Evolutionary conservation across 1,140 invertebrate genomes (phyloP).

Genomic region (Tetragnatha versicolor): DNA sequence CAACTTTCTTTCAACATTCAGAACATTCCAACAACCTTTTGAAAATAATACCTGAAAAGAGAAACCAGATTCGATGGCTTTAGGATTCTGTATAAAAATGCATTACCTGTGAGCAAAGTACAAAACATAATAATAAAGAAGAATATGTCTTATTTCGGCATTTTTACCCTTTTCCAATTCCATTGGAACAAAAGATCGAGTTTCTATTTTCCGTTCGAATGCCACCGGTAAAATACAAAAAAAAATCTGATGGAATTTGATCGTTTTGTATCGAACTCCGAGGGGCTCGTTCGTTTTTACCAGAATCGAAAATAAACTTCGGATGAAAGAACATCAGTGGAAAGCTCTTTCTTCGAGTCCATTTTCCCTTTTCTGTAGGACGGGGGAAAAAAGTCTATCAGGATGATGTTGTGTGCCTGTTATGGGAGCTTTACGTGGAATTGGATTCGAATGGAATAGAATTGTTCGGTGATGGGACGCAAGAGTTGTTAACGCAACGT

Average conservation of each 20-base stretch:
- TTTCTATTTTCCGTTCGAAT: conserved; percentile 1
- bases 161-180: no score
- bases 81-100: no score
- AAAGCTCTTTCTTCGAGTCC: neutral
- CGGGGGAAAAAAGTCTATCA: neutral
- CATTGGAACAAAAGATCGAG: conserved; percentile 11
- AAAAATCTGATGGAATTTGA: neutral
- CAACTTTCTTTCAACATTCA: no score
- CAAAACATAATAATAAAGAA: no score
- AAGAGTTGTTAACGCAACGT: no score
- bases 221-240: neutral
- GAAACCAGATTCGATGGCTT: no score
- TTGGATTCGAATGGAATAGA: conserved; percentile 27
- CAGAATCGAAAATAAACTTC: conserved; percentile 18
- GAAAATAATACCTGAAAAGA: no score
- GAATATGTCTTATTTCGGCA: no score
- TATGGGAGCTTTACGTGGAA: conserved; percentile 25
- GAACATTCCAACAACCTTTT: no score
- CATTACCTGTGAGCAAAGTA: no score
- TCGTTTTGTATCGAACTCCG: neutral
- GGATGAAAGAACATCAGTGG: conserved; percentile 16
- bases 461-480: no score
- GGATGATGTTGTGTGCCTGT: conserved; percentile 19
- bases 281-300: neutral
- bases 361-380: neutral